phyloP scores from a whole-genome alignment of 2,797 vertebrate species.

The Sardinella longiceps region DNA sequence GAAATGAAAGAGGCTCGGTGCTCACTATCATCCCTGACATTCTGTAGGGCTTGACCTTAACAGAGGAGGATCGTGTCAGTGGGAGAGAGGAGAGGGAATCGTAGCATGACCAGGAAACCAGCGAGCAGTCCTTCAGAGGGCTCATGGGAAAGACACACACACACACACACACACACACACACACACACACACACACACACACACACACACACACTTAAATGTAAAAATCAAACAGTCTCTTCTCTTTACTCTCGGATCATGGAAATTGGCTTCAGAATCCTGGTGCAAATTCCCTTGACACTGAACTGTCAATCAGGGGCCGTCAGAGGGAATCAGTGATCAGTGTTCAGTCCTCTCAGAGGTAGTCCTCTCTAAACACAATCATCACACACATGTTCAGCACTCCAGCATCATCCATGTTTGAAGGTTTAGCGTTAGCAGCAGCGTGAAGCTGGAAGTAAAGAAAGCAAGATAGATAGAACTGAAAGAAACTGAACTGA shows the following conservation, averaged over 20 bases:
- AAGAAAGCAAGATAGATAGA: not conserved
- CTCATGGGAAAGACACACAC: constrained; percentile 18
- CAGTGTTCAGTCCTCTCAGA: constrained; percentile 2
- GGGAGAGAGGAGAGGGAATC: constrained; percentile 68
- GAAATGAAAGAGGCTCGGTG: not conserved
- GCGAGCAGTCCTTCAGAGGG: constrained; percentile 58
- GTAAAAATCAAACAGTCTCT: constrained; percentile 35
- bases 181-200: not conserved
- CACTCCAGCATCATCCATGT: not conserved
- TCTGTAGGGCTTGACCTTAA: constrained; percentile 82
- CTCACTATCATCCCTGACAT: constrained; percentile 74
- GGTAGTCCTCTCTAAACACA: not conserved
- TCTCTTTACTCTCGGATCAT: not conserved
- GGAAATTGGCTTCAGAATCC: constrained; percentile 7
- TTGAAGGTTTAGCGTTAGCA: not conserved
- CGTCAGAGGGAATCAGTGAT: not conserved
- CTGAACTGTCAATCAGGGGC: not conserved
- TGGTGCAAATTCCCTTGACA: not conserved
- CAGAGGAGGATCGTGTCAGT: constrained; percentile 73
- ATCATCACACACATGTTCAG: not conserved
- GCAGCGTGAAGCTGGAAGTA: not conserved
- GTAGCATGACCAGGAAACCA: constrained; percentile 62
- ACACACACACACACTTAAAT: constrained; percentile 18
- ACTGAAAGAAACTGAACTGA: not conserved
- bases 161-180: constrained; percentile 2